Conservation (phyloP, 1,140 invertebrate genomes). For the Octopus sinensis region DNA sequence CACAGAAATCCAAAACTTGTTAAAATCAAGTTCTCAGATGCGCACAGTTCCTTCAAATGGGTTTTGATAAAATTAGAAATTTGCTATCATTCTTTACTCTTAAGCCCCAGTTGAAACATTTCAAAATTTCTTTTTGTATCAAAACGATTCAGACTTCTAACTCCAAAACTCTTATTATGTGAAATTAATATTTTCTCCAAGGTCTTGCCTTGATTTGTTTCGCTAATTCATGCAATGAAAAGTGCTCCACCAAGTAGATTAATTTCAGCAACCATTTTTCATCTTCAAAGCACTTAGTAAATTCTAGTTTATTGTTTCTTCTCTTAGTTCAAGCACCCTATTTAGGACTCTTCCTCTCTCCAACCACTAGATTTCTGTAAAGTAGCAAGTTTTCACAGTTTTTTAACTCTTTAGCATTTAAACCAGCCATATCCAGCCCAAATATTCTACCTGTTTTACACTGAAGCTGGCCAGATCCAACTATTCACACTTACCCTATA, state of each 20-base stretch:
- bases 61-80: conserved; percentile 2
- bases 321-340: conserved; percentile 7
- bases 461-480: too few species aligned
- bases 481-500: too few species aligned
- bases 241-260: neutral
- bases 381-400: too few species aligned
- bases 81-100: neutral
- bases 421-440: too few species aligned
- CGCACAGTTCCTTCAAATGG: neutral
- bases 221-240: neutral
- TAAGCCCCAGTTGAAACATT: neutral
- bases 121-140: conserved; percentile 1
- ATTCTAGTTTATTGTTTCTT: neutral
- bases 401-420: too few species aligned
- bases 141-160: neutral
- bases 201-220: neutral
- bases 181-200: neutral
- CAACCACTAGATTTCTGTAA: neutral
- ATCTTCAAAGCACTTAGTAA: conserved; percentile 2
- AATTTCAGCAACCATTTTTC: neutral
- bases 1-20: conserved; percentile 7
- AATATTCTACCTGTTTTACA: too few species aligned
- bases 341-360: conserved; percentile 1
- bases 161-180: neutral
- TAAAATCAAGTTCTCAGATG: neutral